A percentile compares a stretch with the other conserved stretches of the same genome.
Conservation (phyloP, 2,888 invertebrate genomes). For the Xestia xanthographa region DNA sequence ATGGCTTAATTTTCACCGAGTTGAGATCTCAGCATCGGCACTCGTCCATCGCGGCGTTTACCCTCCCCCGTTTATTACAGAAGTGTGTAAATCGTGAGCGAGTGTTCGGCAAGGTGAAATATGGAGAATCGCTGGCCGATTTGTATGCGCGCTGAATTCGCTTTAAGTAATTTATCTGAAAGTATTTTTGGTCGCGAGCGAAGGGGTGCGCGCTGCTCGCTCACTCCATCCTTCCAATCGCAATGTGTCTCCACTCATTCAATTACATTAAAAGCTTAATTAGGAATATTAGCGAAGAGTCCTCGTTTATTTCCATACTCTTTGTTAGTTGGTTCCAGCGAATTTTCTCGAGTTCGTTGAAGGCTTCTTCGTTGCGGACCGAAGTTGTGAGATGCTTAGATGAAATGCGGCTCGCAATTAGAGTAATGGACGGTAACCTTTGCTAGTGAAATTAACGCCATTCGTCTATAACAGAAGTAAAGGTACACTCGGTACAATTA, state of each 20-base stretch:
- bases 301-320: conserved; percentile 85
- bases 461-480: conserved; percentile 85
- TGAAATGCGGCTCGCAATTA: conserved; percentile 90
- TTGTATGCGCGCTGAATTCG: conserved; percentile 86
- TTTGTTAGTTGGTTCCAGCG: conserved; percentile 84
- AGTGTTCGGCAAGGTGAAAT: conserved; percentile 84
- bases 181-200: conserved; percentile 84
- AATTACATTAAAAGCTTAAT: conserved; percentile 90
- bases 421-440: conserved; percentile 89
- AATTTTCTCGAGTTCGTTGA: conserved; percentile 86
- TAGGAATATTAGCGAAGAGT: conserved; percentile 88
- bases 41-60: conserved; percentile 75
- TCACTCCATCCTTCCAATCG: conserved; percentile 79
- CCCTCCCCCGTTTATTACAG: conserved; percentile 74
- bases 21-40: conserved; percentile 72
- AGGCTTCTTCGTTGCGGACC: conserved; percentile 81
- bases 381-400: conserved; percentile 88
- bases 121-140: conserved; percentile 85
- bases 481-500: conserved; percentile 86
- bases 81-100: conserved; percentile 86
- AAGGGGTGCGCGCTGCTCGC: conserved; percentile 74
- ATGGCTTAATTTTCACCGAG: conserved; percentile 85
- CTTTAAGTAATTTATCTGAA: conserved; percentile 87
- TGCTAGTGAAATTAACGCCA: conserved; percentile 84
- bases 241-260: conserved; percentile 87